These are phyloP conservation scores for Acanthococcus lagerstroemiae DNA, from an alignment of 2,888 invertebrate species.

Conservation along the genomic window DNA sequence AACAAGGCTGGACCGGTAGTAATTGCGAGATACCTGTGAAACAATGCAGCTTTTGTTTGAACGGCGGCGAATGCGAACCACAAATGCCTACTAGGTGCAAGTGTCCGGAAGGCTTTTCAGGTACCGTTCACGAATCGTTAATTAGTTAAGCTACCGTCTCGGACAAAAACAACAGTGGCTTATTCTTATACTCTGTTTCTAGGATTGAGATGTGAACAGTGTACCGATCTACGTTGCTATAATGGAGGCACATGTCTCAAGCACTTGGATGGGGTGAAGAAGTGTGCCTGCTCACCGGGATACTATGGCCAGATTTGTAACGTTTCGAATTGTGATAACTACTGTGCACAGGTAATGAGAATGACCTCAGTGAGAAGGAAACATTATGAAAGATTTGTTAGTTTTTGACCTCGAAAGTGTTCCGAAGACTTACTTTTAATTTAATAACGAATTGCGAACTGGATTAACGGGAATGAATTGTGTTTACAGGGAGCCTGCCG, in stretches of 20 bases:
- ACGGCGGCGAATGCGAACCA: conserved; percentile 46
- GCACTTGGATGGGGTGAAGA: conserved; percentile 38
- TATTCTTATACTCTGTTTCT: no score
- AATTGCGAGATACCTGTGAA: conserved; percentile 53
- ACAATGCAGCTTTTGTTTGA: conserved; percentile 49
- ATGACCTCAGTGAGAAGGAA: no score
- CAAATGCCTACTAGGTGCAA: conserved; percentile 43
- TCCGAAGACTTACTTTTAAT: no score
- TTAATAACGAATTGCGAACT: no score
- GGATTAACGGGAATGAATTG: conserved; percentile 8
- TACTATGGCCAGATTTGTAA: conserved; percentile 47
- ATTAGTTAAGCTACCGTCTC: no score
- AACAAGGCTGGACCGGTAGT: conserved; percentile 54
- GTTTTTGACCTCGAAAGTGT: conserved; percentile 6
- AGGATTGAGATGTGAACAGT: conserved; percentile 49
- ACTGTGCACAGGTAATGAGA: conserved; percentile 42
- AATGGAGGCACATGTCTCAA: conserved; percentile 52
- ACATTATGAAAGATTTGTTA: neutral
- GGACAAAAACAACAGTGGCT: no score
- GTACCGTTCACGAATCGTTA: no score
- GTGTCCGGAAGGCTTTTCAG: conserved; percentile 48
- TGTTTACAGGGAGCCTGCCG: conserved; percentile 43
- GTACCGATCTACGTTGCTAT: conserved; percentile 49
- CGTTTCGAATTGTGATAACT: conserved; percentile 42
- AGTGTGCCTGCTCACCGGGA: conserved; percentile 50